Evolutionary conservation across 1,140 invertebrate species (phyloP), one percentile per base, ranked within the genome.

Genomic region (Cydia splendana): DNA sequence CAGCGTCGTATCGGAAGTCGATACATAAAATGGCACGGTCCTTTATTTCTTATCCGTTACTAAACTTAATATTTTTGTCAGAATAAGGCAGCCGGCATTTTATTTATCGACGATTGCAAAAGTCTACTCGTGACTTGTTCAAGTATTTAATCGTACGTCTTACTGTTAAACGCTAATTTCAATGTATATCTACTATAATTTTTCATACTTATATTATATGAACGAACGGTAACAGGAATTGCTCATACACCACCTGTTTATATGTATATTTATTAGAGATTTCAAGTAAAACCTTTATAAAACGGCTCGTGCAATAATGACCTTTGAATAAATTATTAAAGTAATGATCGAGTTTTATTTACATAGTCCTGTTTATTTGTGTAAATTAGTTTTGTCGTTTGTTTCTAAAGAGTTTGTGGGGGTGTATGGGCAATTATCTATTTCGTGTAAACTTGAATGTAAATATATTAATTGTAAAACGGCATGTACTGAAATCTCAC

Each of bases 161-260:
- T 69, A 34, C 65, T 30, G 15, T 71, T 71, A 42, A 38, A 38
- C 67, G n/a, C n/a, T 18, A 38, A 71, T 71, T 71, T 71, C 34
- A n/a, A 42, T 71, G 34, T 71, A 45, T n/a, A 28, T 69, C 6
- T 34, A 69, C 30, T 69, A 69, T 69, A 69, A 34, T 69, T 69
- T 69, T 24, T 71, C 12, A 45, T 24, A 42, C 18, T 71, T 71
- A 28, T 6, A 71, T 42, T 42, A 24, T 28, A 34, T 34, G 2
- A 76, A 69, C 15, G 20, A 28, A 69, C 65, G 65, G 42, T 79
- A 76, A 78, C 80, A 86, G 78, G 81, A 91, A 92, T 91, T 91
- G 91, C 91, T 93, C 91, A 93, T 93, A 93, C 91, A 93, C 91
- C 91, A 91, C 91, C 86, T 88, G 82, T 87, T 77, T 77, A 81